Base-by-base conservation (phyloP, 2,888 invertebrate genomes). In the Pollenia angustigena region DNA sequence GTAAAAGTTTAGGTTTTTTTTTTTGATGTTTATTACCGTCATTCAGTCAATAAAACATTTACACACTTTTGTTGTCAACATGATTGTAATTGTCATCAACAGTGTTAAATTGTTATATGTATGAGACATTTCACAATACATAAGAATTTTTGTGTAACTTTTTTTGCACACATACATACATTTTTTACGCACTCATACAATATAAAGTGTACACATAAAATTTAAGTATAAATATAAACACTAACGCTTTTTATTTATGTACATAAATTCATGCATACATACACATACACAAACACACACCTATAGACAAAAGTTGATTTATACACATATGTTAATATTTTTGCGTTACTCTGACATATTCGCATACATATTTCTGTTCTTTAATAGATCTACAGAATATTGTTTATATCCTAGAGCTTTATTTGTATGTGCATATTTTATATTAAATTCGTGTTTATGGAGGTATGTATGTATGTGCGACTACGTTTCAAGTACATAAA, bases 21-120 rank as follows among this genome's bases (percentile, higher is more conserved):
- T 8, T 75, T 42, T 42, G 12, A 42, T 71, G 14, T 42, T 11
- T n/a, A 44, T 32, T 58, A 52, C 12, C 40, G 7, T 62, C n/a
- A 50, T 75, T 42, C n/a, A 66, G 56, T 66, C 66, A 81, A 75
- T 81, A 81, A 68, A 81, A 75, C n/a, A 69, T 83, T 58, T 46
- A 69, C 74, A 84, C 52, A 74, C 68, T 78, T 56, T 75, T 78
- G 52, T 79, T 87, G 85, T 83, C 88, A 80, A 84, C 79, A 79
- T 48, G 44, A 74, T 60, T 85, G 54, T 64, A 69, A 80, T 72
- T 89, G 89, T 88, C 91, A 52, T 60, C 74, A 69, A 89, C 90
- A 90, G 89, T 90, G 18, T 44, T 48, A 40, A n/a, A 44, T 32
- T 6, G 11, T 60, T 14, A 32, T 18, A 4, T 46, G 44, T 12